Evolutionary conservation across 2,797 vertebrate species (phyloP).

Genomic region (Macropodus opercularis): DNA sequence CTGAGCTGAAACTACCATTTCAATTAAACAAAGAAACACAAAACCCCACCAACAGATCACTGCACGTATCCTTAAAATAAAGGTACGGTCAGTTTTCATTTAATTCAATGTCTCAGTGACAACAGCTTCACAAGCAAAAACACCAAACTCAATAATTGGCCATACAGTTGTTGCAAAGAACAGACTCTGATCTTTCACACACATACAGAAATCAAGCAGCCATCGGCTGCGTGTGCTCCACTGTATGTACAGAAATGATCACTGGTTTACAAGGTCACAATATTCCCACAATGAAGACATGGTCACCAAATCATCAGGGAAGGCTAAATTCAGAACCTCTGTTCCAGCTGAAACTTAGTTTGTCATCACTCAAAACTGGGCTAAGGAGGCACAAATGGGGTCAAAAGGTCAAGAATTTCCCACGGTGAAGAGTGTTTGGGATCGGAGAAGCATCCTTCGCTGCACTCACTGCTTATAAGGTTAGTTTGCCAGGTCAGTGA

Average conservation of each 20-base stretch:
- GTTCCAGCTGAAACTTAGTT: background rate
- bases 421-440: background rate
- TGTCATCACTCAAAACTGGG: background rate
- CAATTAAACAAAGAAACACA: too few relatives aligned
- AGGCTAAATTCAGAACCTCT: background rate
- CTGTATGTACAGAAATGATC: background rate
- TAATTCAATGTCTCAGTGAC: too few relatives aligned
- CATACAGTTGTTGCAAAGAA: too few relatives aligned
- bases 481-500: background rate
- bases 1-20: too few relatives aligned
- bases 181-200: background rate
- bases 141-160: too few relatives aligned
- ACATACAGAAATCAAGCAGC: too few relatives aligned
- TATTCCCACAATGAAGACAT: background rate
- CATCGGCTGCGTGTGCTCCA: background rate
- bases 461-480: background rate
- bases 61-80: too few relatives aligned
- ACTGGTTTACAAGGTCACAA: background rate
- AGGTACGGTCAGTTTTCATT: too few relatives aligned
- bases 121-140: too few relatives aligned
- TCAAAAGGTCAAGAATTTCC: background rate
- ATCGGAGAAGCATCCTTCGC: background rate
- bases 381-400: background rate
- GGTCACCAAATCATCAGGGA: background rate
- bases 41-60: too few relatives aligned